Base-by-base conservation (phyloP, 1,140 invertebrate genomes). In the Oryctes rhinoceros region DNA sequence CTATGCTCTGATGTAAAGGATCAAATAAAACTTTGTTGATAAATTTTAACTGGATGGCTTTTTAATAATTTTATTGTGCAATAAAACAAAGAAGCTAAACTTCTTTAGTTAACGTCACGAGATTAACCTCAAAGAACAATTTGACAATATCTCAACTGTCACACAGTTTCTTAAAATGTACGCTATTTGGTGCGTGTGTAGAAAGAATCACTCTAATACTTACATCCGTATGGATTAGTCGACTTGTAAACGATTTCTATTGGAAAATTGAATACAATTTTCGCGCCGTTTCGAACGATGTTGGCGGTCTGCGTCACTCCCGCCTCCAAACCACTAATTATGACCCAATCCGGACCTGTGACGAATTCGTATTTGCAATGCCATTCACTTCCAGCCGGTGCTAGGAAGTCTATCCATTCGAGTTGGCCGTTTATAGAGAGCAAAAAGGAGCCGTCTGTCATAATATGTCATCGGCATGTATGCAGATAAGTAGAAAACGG, bases 321-420 rank as follows among this genome's bases (percentile, higher is more conserved):
- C 7, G 82, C 82, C 80, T 87, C 85, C 2, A 87, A 76, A n/a
- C 87, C 87, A 13, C 84, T 82, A 76, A 86, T 83, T 59, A 85
- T 81, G 79, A 84, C 84, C 87, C 87, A 87, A 79, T 87, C 87
- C 20, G 84, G 80, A 10, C 87, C 87, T 24, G 83, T 65, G 20
- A 84, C 81, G 75, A 87, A 86, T 81, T 87, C 87, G 77, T 87
- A 87, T 83, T 87, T 87, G 76, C 85, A 87, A 80, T 87, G 83
- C 82, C 84, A 87, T 35, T 82, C 79, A 24, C 79, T 83, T 11
- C 85, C 85, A 3, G 85, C 79, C 7, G 82, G 59, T 39, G 84
- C 83, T 79, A 87, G 83, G 35, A 84, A 81, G 20, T 86, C 84
- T 7, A 85, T 37, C 79, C 81, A 86, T 80, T 86, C 86, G 7